phyloP scores from a whole-genome alignment of 2,888 invertebrate species.

The Andrena dorsata region DNA sequence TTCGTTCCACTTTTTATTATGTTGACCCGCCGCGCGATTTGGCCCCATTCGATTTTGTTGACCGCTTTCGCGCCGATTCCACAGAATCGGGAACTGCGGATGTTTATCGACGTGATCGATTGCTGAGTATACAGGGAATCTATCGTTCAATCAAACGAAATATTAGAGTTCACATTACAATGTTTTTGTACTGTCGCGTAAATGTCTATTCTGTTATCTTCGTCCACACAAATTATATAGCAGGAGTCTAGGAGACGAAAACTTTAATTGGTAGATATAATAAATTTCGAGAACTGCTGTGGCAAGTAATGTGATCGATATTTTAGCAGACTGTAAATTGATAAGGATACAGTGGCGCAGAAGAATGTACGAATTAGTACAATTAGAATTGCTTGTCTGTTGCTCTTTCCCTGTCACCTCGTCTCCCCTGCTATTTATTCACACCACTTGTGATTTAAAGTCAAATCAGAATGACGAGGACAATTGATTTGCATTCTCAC shows the following conservation, averaged over 20 bases:
- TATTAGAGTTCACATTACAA: background rate
- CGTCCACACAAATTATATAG: too few relatives aligned
- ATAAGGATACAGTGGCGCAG: background rate
- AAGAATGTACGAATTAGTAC: background rate
- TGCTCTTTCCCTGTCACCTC: background rate
- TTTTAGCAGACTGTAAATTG: background rate
- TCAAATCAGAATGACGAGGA: background rate
- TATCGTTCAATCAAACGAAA: background rate
- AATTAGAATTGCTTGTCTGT: slow-evolving; percentile 3
- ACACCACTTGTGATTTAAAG: background rate
- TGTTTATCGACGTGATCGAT: slow-evolving; percentile 18
- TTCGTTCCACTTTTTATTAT: slow-evolving; percentile 72
- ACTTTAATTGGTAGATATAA: background rate
- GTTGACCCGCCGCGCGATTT: slow-evolving; percentile 63
- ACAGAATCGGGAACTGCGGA: slow-evolving; percentile 9
- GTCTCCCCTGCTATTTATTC: background rate
- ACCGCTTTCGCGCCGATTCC: slow-evolving; percentile 38
- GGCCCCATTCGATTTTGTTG: slow-evolving; percentile 59
- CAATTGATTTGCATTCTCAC: background rate
- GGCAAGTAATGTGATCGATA: background rate
- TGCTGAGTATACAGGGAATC: background rate
- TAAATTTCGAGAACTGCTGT: background rate
- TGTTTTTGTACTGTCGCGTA: background rate
- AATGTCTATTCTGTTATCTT: too few relatives aligned
- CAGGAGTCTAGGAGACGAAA: too few relatives aligned